Conservation (phyloP, 2,113 vertebrate species). For the Procapra przewalskii region DNA sequence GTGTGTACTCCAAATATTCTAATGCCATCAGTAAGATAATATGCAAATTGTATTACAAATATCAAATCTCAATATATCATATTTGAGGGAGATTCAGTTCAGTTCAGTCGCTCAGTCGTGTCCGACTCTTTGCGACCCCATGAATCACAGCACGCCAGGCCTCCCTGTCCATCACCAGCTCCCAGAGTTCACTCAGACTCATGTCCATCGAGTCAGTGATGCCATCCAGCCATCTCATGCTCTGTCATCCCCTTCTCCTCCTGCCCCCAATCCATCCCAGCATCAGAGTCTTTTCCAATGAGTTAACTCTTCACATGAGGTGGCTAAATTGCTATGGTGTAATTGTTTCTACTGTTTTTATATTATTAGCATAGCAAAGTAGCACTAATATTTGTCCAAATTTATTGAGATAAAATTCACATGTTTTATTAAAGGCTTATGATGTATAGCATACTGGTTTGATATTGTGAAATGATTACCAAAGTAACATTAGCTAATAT, state of each 20-base stretch:
- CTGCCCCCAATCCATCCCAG: no score
- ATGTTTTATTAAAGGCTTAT: background rate
- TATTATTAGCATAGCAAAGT: background rate
- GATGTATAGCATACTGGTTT: background rate
- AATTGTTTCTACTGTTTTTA: background rate
- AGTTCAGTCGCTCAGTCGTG: rapidly evolving
- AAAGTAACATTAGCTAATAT: background rate
- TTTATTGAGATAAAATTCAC: background rate
- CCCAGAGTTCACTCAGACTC: no score
- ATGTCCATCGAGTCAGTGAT: rapidly evolving
- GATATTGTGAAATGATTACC: background rate
- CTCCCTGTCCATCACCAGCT: no score
- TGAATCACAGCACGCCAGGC: rapidly evolving
- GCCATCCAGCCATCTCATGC: no score
- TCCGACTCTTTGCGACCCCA: no score
- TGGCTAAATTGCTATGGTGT: background rate
- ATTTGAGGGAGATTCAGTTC: background rate
- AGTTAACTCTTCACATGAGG: no score
- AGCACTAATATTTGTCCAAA: background rate
- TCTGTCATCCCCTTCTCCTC: no score
- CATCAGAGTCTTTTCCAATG: no score
- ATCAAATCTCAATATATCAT: background rate
- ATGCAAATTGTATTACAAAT: background rate
- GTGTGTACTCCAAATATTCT: background rate
- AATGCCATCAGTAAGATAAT: background rate